Base-by-base conservation (phyloP, 2,888 invertebrate species). In the Trisateles emortualis region DNA sequence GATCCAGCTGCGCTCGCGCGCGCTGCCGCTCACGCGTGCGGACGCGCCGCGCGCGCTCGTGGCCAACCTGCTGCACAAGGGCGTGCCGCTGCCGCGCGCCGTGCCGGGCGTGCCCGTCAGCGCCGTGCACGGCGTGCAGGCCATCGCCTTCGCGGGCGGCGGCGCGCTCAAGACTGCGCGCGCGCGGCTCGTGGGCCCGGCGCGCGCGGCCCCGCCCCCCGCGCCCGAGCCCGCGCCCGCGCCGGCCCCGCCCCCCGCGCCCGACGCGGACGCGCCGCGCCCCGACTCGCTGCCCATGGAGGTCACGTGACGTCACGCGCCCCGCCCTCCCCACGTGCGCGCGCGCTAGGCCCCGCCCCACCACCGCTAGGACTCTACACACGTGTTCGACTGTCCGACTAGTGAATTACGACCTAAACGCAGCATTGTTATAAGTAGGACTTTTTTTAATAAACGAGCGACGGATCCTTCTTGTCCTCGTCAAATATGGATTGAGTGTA, bases 221-320 rank as follows among this genome's bases (percentile, higher is more conserved):
- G 45, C 57, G 30, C 49, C 33, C 14, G 30, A 45, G 16, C 41
- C 44, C 14, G 35, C 50, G 22, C 40, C 52, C 52, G 19, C 36
- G 50, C 29, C 44, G 11, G 46, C 45, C 16, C 43, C 36, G 26
- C 57, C 54, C 36, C 14, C 50, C 24, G 47, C 46, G 19, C 51
- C 54, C 43, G 64, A 69, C 64, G 33, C 81, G 81, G 39, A 79
- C 83, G 1, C 75, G 80, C 11, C 78, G 82, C 22, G 53, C 78
- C 42, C 78, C 30, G 90, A n/a, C n/a, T n/a, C n/a, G n/a, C n/a
- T 88, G 42, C 90, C 90, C 56, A 90, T 92, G 92, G 88, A 90
- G 81, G 92, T 92, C 81, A 92, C 92, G 90, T 92, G 91, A 92
- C 91, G 79, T 78, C 42, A 78, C 32, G 90, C 88, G 42, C 90